These are phyloP conservation scores for Zoanthus solanderi DNA, from an alignment of 92 coral and sea anemone species.

Conservation along the genomic window DNA sequence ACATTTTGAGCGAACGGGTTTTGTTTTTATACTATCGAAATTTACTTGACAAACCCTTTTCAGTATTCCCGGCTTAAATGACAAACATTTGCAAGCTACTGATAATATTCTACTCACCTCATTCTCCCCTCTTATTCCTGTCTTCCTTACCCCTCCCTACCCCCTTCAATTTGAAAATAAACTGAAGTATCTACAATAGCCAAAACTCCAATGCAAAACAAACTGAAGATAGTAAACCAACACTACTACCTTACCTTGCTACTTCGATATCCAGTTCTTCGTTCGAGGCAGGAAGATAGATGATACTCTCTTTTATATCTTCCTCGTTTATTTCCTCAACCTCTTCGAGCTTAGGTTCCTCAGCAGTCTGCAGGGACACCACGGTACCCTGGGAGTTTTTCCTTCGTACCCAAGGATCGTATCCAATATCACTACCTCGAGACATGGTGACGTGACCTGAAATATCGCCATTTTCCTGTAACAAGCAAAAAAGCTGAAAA, in stretches of 20 bases:
- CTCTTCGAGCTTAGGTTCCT: conserved; percentile 74
- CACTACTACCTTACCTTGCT: conserved; percentile 73
- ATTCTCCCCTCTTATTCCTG: too few relatives aligned
- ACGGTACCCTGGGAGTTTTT: conserved; percentile 58
- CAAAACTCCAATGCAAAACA: not conserved
- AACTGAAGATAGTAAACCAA: not conserved
- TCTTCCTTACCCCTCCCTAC: too few relatives aligned
- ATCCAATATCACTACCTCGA: conserved; percentile 80
- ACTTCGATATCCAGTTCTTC: conserved; percentile 93
- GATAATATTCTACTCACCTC: too few relatives aligned
- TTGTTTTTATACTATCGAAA: too few relatives aligned
- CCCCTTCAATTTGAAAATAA: too few relatives aligned
- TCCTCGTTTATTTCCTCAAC: conserved; percentile 74
- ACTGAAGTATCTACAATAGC: too few relatives aligned
- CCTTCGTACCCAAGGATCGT: conserved; percentile 55
- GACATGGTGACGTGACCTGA: conserved; percentile 71
- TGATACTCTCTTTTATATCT: conserved; percentile 82
- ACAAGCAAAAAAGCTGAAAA: not conserved
- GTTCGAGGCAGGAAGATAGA: conserved; percentile 86
- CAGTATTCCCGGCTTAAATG: too few relatives aligned
- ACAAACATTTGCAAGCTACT: too few relatives aligned
- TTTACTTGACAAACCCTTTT: too few relatives aligned
- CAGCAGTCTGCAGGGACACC: conserved; percentile 66
- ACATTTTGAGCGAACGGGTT: too few relatives aligned
- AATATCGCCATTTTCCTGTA: conserved; percentile 25